Percentiles rank a stretch among this genome's conserved stretches.
Evolutionary conservation across 2,888 invertebrate species (phyloP).

Genomic region (Polydrusus pterygomalis): DNA sequence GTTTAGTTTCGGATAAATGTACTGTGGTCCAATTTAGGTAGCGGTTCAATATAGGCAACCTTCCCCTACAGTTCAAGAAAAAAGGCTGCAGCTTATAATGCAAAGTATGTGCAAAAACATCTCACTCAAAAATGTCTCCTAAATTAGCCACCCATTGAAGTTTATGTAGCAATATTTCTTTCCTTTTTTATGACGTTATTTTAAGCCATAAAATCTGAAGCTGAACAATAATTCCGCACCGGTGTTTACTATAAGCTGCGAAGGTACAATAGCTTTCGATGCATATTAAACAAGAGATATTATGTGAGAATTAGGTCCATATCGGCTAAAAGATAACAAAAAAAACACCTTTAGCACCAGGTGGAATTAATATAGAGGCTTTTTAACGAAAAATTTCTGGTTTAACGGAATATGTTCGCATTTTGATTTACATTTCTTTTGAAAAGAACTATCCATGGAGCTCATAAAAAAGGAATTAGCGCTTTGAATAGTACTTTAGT

Average conservation of each 20-base stretch:
- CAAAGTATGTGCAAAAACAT: no score
- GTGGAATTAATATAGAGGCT: constrained; percentile 17
- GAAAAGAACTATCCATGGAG: no score
- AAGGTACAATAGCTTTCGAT: constrained; percentile 11
- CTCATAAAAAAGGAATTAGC: no score
- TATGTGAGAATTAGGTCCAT: constrained; percentile 32
- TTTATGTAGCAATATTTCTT: neutral
- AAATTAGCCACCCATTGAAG: no score
- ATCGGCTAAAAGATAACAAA: constrained; percentile 31
- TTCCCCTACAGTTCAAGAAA: no score
- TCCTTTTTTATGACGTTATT: neutral
- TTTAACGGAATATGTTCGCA: neutral
- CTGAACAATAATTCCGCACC: constrained; percentile 16
- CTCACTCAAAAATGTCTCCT: no score
- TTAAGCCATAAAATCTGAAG: neutral
- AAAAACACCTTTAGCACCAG: no score
- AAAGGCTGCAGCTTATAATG: no score
- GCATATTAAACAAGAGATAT: constrained; percentile 36
- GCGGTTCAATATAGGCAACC: no score
- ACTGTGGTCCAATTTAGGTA: no score
- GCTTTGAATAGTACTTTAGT: no score
- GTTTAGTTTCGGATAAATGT: no score
- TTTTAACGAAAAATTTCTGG: neutral
- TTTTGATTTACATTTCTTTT: neutral
- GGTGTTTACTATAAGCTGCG: constrained; percentile 24